Evolutionary conservation across 2,113 vertebrate genomes (phyloP), one percentile per base, ranked within the genome.

Genomic region (Laticauda laticaudata): DNA sequence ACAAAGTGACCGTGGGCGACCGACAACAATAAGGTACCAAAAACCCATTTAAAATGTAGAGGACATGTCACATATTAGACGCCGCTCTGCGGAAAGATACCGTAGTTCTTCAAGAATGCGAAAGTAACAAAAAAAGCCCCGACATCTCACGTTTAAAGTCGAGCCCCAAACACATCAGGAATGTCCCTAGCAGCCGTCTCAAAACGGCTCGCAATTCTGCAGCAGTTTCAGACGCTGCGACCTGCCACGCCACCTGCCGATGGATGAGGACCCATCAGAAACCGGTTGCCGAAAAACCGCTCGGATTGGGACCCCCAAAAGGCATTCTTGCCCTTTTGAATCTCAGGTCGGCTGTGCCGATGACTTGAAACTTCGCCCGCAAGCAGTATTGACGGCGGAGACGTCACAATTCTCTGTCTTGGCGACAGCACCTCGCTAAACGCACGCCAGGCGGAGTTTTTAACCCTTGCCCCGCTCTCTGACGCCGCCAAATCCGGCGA

Each of bases 331-430:
- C 2, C 29, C 18, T 4, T 20, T 61, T 51, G 26, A 29, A 2
- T 55, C 6, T 59, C 45, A 34, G 8, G 5, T 15, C 4, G 11
- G 61, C 24, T 81, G 3, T 81, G 10, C 24, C 59, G 26, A 20
- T 15, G 88, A 24, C 7, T 53, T 56, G 43, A 48, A 53, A 61
- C 34, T n/a, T 39, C 54, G 43, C 69, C 54, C 45, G 21, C 20
- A 90, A 4, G 20, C 75, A 93, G 45, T 61, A 93, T n/a, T 45
- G 54, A 18, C 5, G n/a, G 54, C 39, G 29, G 51, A 48, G 1
- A 55, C 89, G 75, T 90, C 92, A 93, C 81, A 93, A 93, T 93
- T 57, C 75, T 56, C 18, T 24, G n/a, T 34, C 69, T 18, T 1
- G 15, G 87, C 24, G 53, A 75, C 92, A 7, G 4, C 34, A 3